Percentiles rank a stretch among this genome's conserved stretches.
These are phyloP conservation scores for Rhopalosiphum nymphaeae DNA, from an alignment of 2,888 invertebrate genomes.

Conservation along the genomic window DNA sequence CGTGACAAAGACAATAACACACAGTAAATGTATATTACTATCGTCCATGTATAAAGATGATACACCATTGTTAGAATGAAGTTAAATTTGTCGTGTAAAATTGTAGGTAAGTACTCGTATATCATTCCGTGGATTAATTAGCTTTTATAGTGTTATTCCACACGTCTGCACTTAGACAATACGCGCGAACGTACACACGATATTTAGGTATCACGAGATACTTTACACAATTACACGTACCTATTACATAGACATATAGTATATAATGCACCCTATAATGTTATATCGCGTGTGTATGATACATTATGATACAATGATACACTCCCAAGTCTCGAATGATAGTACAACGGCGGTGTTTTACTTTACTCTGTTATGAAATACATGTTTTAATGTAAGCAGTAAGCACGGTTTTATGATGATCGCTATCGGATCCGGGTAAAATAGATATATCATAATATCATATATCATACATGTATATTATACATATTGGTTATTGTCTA, in stretches of 20 bases:
- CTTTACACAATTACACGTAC: background rate
- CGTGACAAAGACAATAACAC: background rate
- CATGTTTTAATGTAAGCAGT: background rate
- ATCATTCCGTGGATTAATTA: background rate
- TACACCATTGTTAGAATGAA: background rate
- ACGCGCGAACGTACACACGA: background rate
- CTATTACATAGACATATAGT: background rate
- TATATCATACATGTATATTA: too few species aligned
- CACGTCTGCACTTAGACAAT: background rate
- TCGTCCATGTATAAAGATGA: background rate
- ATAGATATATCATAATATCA: background rate
- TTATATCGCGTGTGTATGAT: background rate
- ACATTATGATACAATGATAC: background rate
- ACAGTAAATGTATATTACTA: background rate
- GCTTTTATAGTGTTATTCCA: background rate
- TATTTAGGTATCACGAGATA: background rate
- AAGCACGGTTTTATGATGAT: background rate
- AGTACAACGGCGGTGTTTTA: background rate
- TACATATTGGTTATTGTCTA: background rate
- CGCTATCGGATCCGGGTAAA: background rate
- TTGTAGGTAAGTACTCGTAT: background rate
- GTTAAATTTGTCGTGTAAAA: background rate
- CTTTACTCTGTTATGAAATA: background rate
- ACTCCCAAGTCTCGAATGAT: background rate
- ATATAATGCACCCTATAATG: background rate